phyloP scores from a whole-genome alignment of 2,888 invertebrate genomes.

The Cryptus viduatorius region DNA sequence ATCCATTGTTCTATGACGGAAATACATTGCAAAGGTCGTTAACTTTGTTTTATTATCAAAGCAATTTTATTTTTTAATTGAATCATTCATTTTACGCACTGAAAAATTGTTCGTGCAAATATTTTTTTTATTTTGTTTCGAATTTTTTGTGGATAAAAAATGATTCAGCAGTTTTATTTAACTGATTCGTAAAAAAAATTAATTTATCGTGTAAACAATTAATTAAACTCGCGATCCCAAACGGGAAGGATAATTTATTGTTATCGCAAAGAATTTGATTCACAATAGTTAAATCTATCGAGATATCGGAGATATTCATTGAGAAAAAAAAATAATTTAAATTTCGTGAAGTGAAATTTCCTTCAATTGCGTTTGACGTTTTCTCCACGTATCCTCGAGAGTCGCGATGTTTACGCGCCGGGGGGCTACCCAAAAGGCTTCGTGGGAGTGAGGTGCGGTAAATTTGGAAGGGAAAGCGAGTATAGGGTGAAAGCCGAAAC shows the following conservation, averaged over 20 bases:
- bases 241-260: no score
- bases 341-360: background rate
- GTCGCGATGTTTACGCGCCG: background rate
- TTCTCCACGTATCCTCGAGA: background rate
- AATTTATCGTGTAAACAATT: no score
- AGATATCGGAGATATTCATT: background rate
- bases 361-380: background rate
- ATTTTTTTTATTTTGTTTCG: no score
- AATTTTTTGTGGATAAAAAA: no score
- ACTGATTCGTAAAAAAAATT: no score
- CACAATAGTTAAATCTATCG: background rate
- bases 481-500: constrained; percentile 52
- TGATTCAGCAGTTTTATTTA: no score
- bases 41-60: background rate
- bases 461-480: constrained; percentile 60
- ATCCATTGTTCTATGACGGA: background rate
- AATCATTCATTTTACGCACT: no score
- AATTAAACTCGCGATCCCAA: no score
- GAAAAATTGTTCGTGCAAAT: background rate
- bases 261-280: background rate
- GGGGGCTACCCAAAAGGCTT: constrained; percentile 66
- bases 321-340: background rate
- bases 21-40: background rate
- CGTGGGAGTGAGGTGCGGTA: constrained; percentile 69
- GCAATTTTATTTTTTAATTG: no score